Evolutionary conservation across 2,888 invertebrate genomes (phyloP).

Genomic region (Neria commutata): DNA sequence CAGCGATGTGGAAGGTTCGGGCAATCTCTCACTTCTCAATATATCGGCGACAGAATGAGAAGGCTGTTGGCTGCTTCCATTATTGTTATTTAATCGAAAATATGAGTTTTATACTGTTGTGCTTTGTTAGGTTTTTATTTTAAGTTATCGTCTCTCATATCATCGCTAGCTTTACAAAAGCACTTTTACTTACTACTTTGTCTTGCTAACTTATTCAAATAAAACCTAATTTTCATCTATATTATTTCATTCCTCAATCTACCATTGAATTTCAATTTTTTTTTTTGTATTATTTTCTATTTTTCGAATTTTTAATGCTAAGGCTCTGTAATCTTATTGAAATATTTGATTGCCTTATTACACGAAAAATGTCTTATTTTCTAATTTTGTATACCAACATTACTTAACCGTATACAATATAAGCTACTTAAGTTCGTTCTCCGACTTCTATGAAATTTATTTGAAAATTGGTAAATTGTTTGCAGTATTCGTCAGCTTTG

Average conservation of each 20-base stretch:
- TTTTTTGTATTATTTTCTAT: not conserved
- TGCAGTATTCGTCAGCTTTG: not conserved
- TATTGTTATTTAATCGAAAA: not conserved
- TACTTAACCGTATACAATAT: no score
- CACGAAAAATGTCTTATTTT: no score
- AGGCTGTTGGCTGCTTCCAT: not conserved
- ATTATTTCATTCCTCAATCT: not conserved
- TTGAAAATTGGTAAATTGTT: not conserved
- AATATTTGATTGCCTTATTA: no score
- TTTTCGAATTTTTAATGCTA: not conserved
- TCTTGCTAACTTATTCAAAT: no score
- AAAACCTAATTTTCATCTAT: not conserved
- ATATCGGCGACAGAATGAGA: slow-evolving; percentile 15
- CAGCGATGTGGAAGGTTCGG: slow-evolving; percentile 12
- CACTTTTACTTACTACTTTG: not conserved
- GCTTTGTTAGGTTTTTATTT: not conserved
- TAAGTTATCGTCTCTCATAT: no score
- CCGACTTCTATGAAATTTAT: not conserved
- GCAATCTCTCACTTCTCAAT: slow-evolving; percentile 20
- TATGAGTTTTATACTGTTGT: not conserved
- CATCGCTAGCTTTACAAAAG: not conserved
- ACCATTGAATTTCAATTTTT: not conserved
- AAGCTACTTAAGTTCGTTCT: not conserved
- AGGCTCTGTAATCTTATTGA: not conserved
- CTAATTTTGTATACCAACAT: no score